Evolutionary conservation across 2,113 vertebrate genomes (phyloP).

Genomic region (Nansenia antarctica): DNA sequence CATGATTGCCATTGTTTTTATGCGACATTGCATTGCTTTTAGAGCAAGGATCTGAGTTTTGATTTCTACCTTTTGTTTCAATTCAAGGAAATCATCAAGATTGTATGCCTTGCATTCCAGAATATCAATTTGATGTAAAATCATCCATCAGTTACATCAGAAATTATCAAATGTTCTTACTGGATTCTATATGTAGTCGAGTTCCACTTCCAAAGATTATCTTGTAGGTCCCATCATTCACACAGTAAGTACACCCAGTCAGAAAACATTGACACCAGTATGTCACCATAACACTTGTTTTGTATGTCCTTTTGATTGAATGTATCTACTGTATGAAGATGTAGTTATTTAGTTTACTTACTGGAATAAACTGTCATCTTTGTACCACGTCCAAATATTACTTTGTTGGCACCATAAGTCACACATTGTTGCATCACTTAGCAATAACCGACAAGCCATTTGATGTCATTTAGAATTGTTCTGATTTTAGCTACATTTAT

Average conservation of each 20-base stretch:
- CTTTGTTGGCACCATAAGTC: background rate
- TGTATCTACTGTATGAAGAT: too few species aligned
- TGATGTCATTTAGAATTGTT: too few species aligned
- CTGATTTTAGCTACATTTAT: too few species aligned
- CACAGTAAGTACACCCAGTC: background rate
- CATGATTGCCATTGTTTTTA: too few species aligned
- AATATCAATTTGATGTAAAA: background rate
- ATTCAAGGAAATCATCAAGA: too few species aligned
- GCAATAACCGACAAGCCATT: too few species aligned
- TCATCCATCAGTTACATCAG: background rate
- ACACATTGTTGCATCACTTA: background rate
- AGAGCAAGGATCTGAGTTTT: too few species aligned
- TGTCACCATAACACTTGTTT: too few species aligned
- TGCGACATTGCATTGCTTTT: too few species aligned
- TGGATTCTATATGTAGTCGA: conserved; percentile 15
- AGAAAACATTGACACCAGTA: background rate
- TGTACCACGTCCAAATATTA: background rate
- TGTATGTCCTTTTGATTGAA: background rate
- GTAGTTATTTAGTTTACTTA: too few species aligned
- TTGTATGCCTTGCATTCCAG: background rate
- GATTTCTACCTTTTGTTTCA: too few species aligned
- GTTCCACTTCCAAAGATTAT: background rate
- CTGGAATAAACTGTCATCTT: background rate
- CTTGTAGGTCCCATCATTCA: background rate
- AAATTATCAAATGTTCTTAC: conserved; percentile 19